Conservation (phyloP, 2,797 vertebrate species). For the Melanotaenia pygmaea region DNA sequence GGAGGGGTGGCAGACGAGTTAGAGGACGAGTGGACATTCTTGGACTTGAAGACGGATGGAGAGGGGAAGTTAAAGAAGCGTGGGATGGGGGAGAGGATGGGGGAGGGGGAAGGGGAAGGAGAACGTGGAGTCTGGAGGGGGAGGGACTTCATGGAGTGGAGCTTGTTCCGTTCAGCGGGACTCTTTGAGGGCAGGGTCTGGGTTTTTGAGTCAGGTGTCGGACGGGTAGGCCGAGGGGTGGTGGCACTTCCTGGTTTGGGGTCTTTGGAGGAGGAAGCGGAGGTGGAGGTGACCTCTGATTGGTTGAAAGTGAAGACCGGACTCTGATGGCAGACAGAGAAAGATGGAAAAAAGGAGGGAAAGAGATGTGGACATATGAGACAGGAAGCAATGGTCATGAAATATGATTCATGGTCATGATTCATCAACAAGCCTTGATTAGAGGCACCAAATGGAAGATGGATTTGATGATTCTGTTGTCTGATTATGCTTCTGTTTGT, state of each 20-base stretch:
- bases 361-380: conserved; percentile 68
- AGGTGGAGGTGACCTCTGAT: conserved; percentile 82
- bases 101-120: conserved; percentile 85
- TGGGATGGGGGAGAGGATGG: conserved; percentile 82
- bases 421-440: conserved; percentile 19
- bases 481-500: neutral
- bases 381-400: conserved; percentile 80
- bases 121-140: conserved; percentile 83
- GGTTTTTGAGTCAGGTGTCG: conserved; percentile 86
- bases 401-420: conserved; percentile 73
- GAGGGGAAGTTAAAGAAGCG: conserved; percentile 86
- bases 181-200: conserved; percentile 90
- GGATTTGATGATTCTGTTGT: neutral
- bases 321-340: conserved; percentile 83
- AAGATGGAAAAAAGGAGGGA: conserved; percentile 60
- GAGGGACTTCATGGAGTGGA: conserved; percentile 89
- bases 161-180: conserved; percentile 84
- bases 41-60: conserved; percentile 87
- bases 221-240: conserved; percentile 73
- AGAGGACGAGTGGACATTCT: conserved; percentile 78
- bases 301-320: conserved; percentile 90
- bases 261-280: conserved; percentile 80
- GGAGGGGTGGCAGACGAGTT: conserved; percentile 84
- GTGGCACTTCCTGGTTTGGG: conserved; percentile 78
- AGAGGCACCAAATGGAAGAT: conserved; percentile 18